Evolutionary conservation across 2,888 invertebrate genomes (phyloP), one percentile per base, ranked within the genome.

Genomic region (Tanytarsus gracilentus): DNA sequence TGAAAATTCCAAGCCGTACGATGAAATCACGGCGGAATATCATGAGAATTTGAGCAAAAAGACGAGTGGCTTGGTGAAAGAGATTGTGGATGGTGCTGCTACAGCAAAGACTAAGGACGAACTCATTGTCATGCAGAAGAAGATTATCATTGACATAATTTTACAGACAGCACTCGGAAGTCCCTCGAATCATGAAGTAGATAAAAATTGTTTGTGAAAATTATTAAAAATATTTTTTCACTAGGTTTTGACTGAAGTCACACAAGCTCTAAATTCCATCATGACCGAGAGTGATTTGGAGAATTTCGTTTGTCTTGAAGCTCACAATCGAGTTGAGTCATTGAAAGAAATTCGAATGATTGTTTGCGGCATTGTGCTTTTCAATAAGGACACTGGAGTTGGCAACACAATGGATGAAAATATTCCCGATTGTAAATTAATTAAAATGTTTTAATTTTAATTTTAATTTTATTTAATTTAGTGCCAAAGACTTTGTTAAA

Each of bases 291-390:
- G 81, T 0, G 92, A 93, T 68, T 70, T 92, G 58, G 77, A 77
- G 50, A 77, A 82, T 26, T 91, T 88, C 69, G 77, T 84, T 44
- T 70, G 67, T 73, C 8, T 72, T 80, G 65, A 77, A 79, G 61
- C 77, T 77, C 65, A 68, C 68, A 26, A 83, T 83, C 68, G 88
- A 80, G 69, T 77, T 79, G 69, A 75, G 74, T 56, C 85, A 81
- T 65, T 75, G 88, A 72, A 78, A 26, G 84, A 87, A 63, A 71
- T 91, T 61, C 77, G 83, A 62, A 80, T 82, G 67, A 81, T 91
- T 29, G 84, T 87, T 0, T 83, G 86, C 1, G 93, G 93, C 0
- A 89, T 93, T 55, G 74, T 92, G 58, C 76, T 93, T 33, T 93
- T 88, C 70, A 88, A 88, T 68, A 79, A 83, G 64, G 83, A 86